These are phyloP conservation scores for Lipophrys pholis DNA, from an alignment of 2,113 vertebrate species.

Conservation along the genomic window DNA sequence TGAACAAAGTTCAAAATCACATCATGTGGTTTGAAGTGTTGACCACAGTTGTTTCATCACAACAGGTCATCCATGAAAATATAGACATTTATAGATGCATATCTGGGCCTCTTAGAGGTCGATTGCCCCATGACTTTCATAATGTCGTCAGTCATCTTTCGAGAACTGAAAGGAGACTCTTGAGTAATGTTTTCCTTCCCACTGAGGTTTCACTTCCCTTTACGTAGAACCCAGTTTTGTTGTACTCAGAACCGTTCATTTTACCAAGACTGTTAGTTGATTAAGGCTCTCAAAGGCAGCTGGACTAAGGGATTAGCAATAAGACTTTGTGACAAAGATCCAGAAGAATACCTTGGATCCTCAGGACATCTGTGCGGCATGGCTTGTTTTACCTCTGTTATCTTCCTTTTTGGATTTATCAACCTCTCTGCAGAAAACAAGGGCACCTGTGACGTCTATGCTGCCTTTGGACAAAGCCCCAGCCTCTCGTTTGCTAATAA, in stretches of 20 bases:
- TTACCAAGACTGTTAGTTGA: neutral
- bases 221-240: neutral
- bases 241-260: neutral
- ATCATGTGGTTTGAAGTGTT: slow-evolving; percentile 1
- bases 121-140: slow-evolving; percentile 16
- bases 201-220: slow-evolving; percentile 38
- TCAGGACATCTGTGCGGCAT: slow-evolving; percentile 16
- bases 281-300: neutral
- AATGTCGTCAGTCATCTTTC: neutral
- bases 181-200: slow-evolving; percentile 43
- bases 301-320: neutral
- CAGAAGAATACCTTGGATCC: neutral
- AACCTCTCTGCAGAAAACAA: slow-evolving; percentile 27
- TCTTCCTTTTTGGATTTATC: slow-evolving; percentile 29
- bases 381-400: slow-evolving; percentile 21
- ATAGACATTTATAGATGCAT: neutral
- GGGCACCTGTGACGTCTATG: slow-evolving; percentile 46
- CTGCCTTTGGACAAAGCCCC: slow-evolving; percentile 41
- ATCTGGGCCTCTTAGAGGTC: neutral
- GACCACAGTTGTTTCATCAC: neutral
- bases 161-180: slow-evolving; percentile 62
- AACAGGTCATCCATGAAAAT: neutral
- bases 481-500: slow-evolving; percentile 41
- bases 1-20: neutral
- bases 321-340: neutral